Conservation (phyloP, 2,797 vertebrate genomes). For the Merluccius polli region DNA sequence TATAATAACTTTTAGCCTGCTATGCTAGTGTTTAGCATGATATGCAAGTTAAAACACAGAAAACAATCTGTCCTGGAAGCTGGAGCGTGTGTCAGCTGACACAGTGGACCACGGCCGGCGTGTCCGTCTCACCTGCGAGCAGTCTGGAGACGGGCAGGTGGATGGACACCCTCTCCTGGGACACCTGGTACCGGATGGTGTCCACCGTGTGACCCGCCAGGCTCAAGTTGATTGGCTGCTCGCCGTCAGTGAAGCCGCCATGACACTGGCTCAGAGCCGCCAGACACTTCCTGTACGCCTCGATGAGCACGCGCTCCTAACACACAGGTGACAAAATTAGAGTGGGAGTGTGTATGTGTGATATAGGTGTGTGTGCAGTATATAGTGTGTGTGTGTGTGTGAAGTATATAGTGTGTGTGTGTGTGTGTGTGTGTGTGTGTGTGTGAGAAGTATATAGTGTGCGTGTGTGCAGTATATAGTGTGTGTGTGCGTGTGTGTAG, state of each 20-base stretch:
- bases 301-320: slow-evolving; percentile 91
- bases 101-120: background rate
- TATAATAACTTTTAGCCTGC: background rate
- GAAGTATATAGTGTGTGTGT: no score
- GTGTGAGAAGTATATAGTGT: background rate
- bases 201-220: slow-evolving; percentile 91
- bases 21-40: background rate
- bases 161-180: slow-evolving; percentile 96
- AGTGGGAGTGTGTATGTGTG: no score
- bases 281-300: slow-evolving; percentile 91
- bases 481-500: background rate
- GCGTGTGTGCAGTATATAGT: no score
- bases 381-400: no score
- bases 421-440: no score
- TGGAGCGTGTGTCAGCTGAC: no score
- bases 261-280: slow-evolving; percentile 84
- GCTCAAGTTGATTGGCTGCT: slow-evolving; percentile 88
- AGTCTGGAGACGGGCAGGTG: slow-evolving; percentile 92
- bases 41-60: no score
- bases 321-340: no score
- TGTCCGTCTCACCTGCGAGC: slow-evolving; percentile 81
- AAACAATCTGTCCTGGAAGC: no score
- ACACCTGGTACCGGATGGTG: slow-evolving; percentile 93
- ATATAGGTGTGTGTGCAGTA: no score
- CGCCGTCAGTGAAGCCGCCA: slow-evolving; percentile 85